Percentiles rank a stretch among this genome's conserved stretches.
Evolutionary conservation across 2,888 invertebrate genomes (phyloP).

Genomic region (Siphonodentalium dalli): DNA sequence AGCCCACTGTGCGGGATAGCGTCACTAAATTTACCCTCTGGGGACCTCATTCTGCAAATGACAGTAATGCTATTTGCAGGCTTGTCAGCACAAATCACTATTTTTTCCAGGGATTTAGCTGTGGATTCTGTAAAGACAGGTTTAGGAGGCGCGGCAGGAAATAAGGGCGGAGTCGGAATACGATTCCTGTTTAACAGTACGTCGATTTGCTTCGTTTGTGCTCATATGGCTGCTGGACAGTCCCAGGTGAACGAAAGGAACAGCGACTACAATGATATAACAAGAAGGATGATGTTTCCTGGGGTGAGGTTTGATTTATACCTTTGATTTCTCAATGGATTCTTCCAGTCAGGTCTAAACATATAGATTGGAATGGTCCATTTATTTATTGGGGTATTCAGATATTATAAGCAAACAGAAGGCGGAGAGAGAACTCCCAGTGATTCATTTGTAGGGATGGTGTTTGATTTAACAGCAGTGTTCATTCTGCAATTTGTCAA

Average conservation of each 20-base stretch:
- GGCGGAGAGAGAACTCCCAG: too few species aligned
- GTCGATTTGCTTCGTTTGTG: constrained; percentile 96
- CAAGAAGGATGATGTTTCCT: constrained; percentile 74
- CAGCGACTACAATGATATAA: constrained; percentile 95
- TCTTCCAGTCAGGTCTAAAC: neutral
- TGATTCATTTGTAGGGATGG: too few species aligned
- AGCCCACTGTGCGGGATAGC: too few species aligned
- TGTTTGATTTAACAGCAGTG: too few species aligned
- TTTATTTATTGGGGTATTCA: too few species aligned
- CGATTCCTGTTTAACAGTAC: constrained; percentile 90
- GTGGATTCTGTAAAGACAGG: constrained; percentile 98
- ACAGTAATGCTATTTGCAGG: too few species aligned
- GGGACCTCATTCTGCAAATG: too few species aligned
- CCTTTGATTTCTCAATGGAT: neutral
- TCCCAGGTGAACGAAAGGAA: constrained; percentile 94
- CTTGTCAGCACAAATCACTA: neutral
- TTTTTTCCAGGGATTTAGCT: constrained; percentile 78
- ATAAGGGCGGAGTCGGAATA: constrained; percentile 95
- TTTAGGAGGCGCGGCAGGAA: constrained; percentile 94
- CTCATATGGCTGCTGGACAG: constrained; percentile 99
- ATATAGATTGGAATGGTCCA: too few species aligned
- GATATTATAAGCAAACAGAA: too few species aligned
- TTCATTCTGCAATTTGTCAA: too few species aligned
- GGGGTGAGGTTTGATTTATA: constrained; percentile 49
- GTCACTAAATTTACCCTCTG: too few species aligned